phyloP scores from a whole-genome alignment of 1,140 invertebrate genomes.

The Heterodera schachtii region DNA sequence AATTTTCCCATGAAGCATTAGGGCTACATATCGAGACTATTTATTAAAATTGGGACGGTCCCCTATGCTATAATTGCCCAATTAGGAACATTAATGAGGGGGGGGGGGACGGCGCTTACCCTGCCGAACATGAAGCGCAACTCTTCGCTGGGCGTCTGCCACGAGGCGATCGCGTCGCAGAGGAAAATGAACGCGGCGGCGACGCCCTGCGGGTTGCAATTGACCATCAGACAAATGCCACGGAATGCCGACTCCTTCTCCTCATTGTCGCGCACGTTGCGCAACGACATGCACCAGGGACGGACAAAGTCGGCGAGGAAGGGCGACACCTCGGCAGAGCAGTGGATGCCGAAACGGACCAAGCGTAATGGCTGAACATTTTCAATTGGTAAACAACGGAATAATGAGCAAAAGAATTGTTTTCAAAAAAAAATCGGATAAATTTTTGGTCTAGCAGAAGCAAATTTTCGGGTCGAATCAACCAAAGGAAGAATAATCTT shows the following conservation, averaged over 20 bases:
- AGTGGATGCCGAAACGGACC: constrained; percentile 99
- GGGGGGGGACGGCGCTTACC: constrained; percentile 69
- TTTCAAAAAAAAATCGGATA: too few species aligned
- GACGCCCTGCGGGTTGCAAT: constrained; percentile 68
- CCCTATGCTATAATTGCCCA: too few species aligned
- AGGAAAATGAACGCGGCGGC: constrained; percentile 92
- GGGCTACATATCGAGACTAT: not conserved
- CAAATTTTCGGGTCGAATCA: too few species aligned
- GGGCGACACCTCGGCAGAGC: constrained; percentile 98
- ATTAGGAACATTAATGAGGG: not conserved
- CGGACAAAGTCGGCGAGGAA: constrained; percentile 99
- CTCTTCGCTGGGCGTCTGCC: constrained; percentile 89
- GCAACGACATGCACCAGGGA: constrained; percentile 94
- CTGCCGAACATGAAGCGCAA: constrained; percentile 96
- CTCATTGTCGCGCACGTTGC: constrained; percentile 98
- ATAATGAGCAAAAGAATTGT: too few species aligned
- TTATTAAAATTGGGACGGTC: too few species aligned
- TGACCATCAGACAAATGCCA: constrained; percentile 81
- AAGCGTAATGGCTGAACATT: constrained; percentile 92
- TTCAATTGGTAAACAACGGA: too few species aligned
- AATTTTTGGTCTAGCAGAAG: too few species aligned
- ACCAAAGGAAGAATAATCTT: too few species aligned
- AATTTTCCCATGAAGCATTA: too few species aligned
- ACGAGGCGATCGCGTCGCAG: constrained; percentile 98
- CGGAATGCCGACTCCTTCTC: constrained; percentile 99